Evolutionary conservation across 2,113 vertebrate species (phyloP).

Genomic region (Atractosteus spatula): DNA sequence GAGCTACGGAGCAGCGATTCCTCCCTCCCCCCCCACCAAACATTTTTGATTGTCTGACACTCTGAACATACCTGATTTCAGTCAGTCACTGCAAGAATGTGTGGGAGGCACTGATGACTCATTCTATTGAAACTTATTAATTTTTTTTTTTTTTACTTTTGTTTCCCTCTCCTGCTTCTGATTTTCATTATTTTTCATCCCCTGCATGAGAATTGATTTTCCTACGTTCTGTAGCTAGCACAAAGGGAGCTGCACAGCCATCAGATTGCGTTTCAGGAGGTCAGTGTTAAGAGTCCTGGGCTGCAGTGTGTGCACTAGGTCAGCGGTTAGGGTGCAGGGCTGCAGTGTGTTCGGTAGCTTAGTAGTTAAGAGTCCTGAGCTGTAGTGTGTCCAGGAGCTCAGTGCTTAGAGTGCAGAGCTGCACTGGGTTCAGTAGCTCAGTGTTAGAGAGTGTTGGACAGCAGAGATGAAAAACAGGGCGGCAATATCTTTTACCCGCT

Average conservation of each 20-base stretch:
- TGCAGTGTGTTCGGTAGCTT: background rate
- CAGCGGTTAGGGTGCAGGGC: background rate
- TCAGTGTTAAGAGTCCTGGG: background rate
- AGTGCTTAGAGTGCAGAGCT: background rate
- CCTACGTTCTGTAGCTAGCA: slow-evolving; percentile 24
- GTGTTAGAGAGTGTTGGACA: too few species aligned
- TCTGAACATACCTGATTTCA: slow-evolving; percentile 40
- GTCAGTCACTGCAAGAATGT: slow-evolving; percentile 26
- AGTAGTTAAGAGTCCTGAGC: too few species aligned
- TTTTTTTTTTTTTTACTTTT: slow-evolving; percentile 1
- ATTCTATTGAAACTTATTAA: slow-evolving; percentile 42
- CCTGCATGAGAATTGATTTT: slow-evolving; percentile 6
- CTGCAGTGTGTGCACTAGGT: background rate
- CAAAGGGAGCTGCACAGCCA: slow-evolving; percentile 37
- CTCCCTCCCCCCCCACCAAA: slow-evolving; percentile 31
- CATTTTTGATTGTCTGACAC: slow-evolving; percentile 32
- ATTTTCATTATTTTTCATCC: background rate
- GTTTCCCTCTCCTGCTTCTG: background rate
- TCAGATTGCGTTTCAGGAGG: background rate
- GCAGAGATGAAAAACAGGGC: too few species aligned
- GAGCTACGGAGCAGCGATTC: background rate
- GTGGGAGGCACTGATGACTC: slow-evolving; percentile 50
- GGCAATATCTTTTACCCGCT: too few species aligned
- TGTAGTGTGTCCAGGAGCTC: too few species aligned
- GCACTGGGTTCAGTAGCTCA: background rate